Conservation (phyloP, 2,797 vertebrate species). For the Mormyrops boulengeri region DNA sequence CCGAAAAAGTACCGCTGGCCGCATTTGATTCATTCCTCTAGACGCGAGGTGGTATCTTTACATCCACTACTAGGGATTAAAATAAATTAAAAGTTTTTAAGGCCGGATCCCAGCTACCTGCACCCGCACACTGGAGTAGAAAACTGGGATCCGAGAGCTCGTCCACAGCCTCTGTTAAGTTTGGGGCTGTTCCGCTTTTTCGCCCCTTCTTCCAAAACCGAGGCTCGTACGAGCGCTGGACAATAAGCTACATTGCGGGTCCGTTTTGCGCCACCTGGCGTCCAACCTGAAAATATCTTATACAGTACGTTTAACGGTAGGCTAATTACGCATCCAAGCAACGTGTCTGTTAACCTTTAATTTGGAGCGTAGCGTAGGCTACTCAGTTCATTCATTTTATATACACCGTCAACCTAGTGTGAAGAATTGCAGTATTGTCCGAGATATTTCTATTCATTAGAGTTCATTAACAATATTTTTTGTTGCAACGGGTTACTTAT, state of each 20-base stretch:
- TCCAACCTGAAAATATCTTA: not conserved
- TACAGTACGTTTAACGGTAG: not conserved
- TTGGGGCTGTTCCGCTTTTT: constrained; percentile 30
- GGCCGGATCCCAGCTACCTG: not conserved
- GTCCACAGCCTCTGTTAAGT: constrained; percentile 33
- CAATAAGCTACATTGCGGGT: constrained; percentile 48
- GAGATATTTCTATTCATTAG: not conserved
- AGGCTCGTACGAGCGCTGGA: constrained; percentile 33
- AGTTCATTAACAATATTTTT: not conserved
- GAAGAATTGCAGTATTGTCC: not conserved
- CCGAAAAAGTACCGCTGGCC: constrained; percentile 48
- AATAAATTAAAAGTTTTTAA: not conserved
- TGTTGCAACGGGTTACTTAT: not conserved
- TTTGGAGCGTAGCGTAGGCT: not conserved
- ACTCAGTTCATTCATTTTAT: not conserved
- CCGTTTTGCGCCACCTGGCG: constrained; percentile 56
- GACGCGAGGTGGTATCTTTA: constrained; percentile 38
- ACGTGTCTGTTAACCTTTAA: not conserved
- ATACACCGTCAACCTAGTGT: not conserved
- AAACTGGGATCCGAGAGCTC: constrained; percentile 23
- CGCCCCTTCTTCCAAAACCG: constrained; percentile 40
- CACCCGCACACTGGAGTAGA: not conserved
- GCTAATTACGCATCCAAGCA: not conserved
- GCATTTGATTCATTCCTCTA: constrained; percentile 63
- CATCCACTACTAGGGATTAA: constrained; percentile 51